Evolutionary conservation across 2,888 invertebrate species (phyloP).

Genomic region (Drosophila mimica): DNA sequence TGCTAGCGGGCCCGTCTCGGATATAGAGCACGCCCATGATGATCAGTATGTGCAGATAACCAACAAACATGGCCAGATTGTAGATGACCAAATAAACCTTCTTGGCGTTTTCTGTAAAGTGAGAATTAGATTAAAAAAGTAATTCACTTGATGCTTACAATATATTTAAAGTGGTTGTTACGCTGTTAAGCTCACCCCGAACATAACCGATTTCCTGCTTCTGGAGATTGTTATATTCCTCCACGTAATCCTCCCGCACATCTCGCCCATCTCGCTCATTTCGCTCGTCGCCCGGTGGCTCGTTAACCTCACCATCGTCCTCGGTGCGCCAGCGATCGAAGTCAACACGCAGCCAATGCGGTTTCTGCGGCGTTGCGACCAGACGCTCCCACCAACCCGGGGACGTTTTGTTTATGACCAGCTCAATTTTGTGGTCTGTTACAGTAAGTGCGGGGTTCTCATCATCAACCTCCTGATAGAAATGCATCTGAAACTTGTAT

Average conservation of each 20-base stretch:
- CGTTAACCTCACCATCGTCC: constrained; percentile 87
- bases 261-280: constrained; percentile 91
- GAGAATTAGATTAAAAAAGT: neutral
- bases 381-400: constrained; percentile 94
- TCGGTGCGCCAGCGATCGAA: constrained; percentile 96
- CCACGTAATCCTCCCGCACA: constrained; percentile 91
- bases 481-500: constrained; percentile 87
- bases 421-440: constrained; percentile 91
- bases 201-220: constrained; percentile 92
- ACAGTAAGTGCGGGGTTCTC: constrained; percentile 87
- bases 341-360: constrained; percentile 96
- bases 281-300: constrained; percentile 90
- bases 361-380: constrained; percentile 92
- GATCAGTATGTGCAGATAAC: constrained; percentile 91
- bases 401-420: constrained; percentile 89
- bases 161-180: neutral
- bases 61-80: constrained; percentile 95
- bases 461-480: constrained; percentile 77
- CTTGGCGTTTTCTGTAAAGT: constrained; percentile 89
- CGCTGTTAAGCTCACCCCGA: constrained; percentile 87
- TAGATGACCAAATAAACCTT: constrained; percentile 94
- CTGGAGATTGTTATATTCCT: constrained; percentile 90
- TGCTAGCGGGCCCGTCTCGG: constrained; percentile 90
- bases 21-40: constrained; percentile 91
- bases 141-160: neutral